Evolutionary conservation across 2,113 vertebrate species (phyloP).

Genomic region (Fukomys damarensis): DNA sequence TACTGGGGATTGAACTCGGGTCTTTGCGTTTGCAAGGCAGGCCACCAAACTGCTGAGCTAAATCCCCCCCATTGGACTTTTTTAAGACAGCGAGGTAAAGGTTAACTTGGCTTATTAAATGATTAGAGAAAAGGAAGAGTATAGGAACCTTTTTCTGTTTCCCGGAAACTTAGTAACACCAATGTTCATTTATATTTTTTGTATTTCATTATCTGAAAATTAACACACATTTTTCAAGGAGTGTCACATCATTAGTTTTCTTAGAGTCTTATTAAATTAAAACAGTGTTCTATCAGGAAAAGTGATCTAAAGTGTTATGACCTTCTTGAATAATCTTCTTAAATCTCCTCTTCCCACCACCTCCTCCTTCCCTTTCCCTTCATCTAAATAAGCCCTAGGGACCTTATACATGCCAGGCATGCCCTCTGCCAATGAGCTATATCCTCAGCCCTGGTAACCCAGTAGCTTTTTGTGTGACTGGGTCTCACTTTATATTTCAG

Average conservation of each 20-base stretch:
- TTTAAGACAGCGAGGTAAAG: constrained; percentile 8
- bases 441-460: background rate
- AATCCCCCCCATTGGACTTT: too few relatives aligned
- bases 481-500: background rate
- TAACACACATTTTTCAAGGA: constrained; percentile 40
- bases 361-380: background rate
- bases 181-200: constrained; percentile 44
- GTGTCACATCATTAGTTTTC: constrained; percentile 19
- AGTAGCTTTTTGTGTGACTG: background rate
- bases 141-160: background rate
- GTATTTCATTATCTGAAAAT: constrained; percentile 58
- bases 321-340: background rate
- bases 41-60: too few relatives aligned
- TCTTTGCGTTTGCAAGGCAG: too few relatives aligned
- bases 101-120: constrained; percentile 33
- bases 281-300: background rate
- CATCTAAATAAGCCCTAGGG: background rate
- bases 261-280: constrained; percentile 22
- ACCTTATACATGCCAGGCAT: background rate
- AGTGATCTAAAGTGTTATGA: constrained; percentile 5
- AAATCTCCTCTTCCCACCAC: too few relatives aligned
- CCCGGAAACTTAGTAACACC: background rate
- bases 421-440: background rate
- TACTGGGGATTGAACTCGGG: too few relatives aligned
- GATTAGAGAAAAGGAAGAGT: background rate